Evolutionary conservation across 2,888 invertebrate genomes (phyloP).

Genomic region (Synanthedon andrenaeformis): DNA sequence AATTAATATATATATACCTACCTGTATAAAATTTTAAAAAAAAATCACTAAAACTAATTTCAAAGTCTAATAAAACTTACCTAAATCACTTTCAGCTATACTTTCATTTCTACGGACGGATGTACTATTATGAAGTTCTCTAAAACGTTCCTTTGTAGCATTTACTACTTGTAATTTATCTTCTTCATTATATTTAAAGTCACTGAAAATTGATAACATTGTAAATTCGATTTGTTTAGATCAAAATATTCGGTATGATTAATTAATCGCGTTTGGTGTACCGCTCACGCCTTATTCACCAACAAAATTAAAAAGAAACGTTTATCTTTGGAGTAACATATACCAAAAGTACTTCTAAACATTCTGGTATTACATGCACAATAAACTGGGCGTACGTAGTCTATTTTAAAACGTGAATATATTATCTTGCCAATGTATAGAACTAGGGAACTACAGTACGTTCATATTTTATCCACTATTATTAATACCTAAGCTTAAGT

Average conservation of each 20-base stretch:
- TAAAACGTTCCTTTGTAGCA: slow-evolving; percentile 23
- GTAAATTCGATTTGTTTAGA: slow-evolving; percentile 8
- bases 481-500: no score
- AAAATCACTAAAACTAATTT: no score
- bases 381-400: slow-evolving; percentile 25
- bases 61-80: slow-evolving; percentile 27
- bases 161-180: slow-evolving; percentile 14
- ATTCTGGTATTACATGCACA: slow-evolving; percentile 7
- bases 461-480: no score
- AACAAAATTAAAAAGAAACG: slow-evolving; percentile 17
- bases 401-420: slow-evolving; percentile 30
- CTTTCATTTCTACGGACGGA: slow-evolving; percentile 54
- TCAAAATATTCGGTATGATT: slow-evolving; percentile 5
- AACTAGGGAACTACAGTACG: no score
- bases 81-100: slow-evolving; percentile 46
- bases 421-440: not conserved
- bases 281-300: slow-evolving; percentile 3
- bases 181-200: slow-evolving; percentile 23
- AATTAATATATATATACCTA: no score
- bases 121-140: slow-evolving; percentile 36
- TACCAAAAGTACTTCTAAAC: not conserved
- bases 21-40: no score
- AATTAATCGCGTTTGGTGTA: slow-evolving; percentile 8
- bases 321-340: slow-evolving; percentile 8
- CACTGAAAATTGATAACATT: slow-evolving; percentile 35